Base-by-base conservation (phyloP, 2,797 vertebrate genomes). In the Hyperoplus lanceolatus region DNA sequence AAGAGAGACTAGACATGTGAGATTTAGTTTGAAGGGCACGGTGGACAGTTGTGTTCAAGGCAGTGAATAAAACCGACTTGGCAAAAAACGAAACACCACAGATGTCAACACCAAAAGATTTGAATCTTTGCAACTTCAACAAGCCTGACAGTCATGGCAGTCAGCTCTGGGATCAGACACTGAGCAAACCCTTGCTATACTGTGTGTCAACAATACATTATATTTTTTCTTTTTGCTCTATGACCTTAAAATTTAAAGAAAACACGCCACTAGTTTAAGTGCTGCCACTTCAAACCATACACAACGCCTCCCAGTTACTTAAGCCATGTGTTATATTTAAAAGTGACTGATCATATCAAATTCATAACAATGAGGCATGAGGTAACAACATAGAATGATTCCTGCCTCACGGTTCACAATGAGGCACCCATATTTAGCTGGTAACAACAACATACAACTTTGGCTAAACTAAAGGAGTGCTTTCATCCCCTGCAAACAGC, bases 1-100 rank as follows among this genome's bases (percentile, higher is more conserved):
- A 67, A 36, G 48, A 45, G 18, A 55, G 38, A 15, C 29, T 29
- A 29, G 39, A 13, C 15, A 36, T 53, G 15, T 49, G 54, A 77
- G 78, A 86, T 82, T 73, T 71, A 82, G 69, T 62, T 18, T 29
- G 29, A 51, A 61, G 46, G 45, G 62, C 50, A 49, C 0, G n/a
- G 56, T 38, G 55, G 69, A 48, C 38, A 5, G 12, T 45, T 43
- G 6, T 0, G 38, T 60, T 45, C 72, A 39, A 29, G 51, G 42
- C 36, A 1, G 61, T 21, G 56, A 62, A 46, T 55, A n/a, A 39
- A 63, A 54, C 54, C 6, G n/a, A 56, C 48, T 42, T 0, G 38
- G 49, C 58, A 36, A 72, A 11, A 78, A 62, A 50, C 45, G 41
- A 60, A 45, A 36, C 29, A 7, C 43, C 50, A 42, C 36, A 11